Evolutionary conservation across 2,797 vertebrate species (phyloP).

Genomic region (Ispidina picta): DNA sequence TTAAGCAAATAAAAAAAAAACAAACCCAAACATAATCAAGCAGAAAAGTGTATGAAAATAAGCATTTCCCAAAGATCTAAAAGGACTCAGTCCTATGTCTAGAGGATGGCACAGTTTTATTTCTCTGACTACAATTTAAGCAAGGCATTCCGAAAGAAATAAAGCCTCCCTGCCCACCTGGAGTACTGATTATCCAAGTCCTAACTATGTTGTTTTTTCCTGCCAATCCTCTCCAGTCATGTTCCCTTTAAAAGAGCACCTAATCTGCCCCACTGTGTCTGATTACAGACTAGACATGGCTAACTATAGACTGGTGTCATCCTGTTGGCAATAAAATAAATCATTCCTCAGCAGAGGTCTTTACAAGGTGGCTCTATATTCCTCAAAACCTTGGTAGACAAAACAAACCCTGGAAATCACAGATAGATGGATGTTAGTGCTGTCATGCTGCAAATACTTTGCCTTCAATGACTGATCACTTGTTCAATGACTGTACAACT

Average conservation of each 20-base stretch:
- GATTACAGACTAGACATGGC: slow-evolving; percentile 4
- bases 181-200: background rate
- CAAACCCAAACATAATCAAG: background rate
- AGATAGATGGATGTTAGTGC: background rate
- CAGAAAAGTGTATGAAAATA: background rate
- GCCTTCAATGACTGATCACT: background rate
- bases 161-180: background rate
- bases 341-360: background rate
- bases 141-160: background rate
- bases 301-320: background rate
- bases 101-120: background rate
- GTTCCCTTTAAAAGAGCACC: background rate
- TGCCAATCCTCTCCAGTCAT: background rate
- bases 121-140: background rate
- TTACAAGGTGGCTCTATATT: background rate
- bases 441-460: background rate
- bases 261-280: slow-evolving; percentile 8
- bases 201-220: background rate
- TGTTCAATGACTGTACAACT: background rate
- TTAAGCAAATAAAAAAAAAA: background rate
- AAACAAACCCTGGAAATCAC: background rate
- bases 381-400: background rate
- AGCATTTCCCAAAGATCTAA: background rate
- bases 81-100: background rate
- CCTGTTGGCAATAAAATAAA: background rate